Evolutionary conservation across 2,888 invertebrate species (phyloP).

Genomic region (Diplolepis rosae): DNA sequence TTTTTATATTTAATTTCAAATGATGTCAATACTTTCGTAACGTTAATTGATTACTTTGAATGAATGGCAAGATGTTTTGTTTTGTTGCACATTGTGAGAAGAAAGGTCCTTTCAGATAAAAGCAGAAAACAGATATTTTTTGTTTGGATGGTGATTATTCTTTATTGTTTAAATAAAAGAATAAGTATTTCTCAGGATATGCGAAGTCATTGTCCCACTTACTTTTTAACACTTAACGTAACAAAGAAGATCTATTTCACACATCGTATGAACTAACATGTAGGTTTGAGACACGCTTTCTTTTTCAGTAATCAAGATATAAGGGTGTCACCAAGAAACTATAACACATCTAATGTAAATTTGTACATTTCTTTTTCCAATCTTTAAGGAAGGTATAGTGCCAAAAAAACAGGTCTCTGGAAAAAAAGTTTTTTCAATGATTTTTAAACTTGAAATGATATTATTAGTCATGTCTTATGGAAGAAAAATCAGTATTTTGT

Average conservation of each 20-base stretch:
- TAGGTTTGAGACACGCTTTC: not conserved
- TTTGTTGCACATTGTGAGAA: not conserved
- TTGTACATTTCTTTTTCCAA: no score
- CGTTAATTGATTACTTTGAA: not conserved
- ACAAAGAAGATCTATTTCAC: not conserved
- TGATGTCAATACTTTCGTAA: no score
- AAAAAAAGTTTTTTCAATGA: no score
- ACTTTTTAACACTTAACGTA: not conserved
- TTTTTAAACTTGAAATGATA: no score
- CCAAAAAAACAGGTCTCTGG: no score
- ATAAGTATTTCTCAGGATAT: not conserved
- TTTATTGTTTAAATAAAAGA: not conserved
- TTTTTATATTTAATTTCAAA: no score
- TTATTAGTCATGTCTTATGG: no score
- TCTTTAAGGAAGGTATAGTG: no score
- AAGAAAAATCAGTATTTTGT: no score
- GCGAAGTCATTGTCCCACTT: not conserved
- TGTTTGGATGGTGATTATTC: not conserved
- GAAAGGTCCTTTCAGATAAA: not conserved
- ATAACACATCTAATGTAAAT: no score
- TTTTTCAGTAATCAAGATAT: slow-evolving; percentile 13
- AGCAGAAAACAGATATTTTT: not conserved
- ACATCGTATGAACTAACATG: not conserved
- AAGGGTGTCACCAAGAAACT: no score
- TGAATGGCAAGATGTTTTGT: not conserved